phyloP scores from a whole-genome alignment of 2,888 invertebrate genomes.

The Drosophila pseudotalamancana region DNA sequence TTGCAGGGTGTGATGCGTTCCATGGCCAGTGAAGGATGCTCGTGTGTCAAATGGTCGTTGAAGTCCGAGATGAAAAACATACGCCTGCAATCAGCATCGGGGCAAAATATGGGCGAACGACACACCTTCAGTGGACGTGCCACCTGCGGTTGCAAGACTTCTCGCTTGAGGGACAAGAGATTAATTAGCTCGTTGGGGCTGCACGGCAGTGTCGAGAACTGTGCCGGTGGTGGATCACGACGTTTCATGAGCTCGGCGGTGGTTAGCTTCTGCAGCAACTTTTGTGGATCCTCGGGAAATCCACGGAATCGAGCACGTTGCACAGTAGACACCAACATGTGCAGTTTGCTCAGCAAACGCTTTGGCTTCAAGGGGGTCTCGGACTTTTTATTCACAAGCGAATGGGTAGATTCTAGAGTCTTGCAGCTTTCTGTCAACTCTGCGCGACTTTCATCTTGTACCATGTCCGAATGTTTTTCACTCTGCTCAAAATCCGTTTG shows the following conservation, averaged over 20 bases:
- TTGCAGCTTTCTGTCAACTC: not conserved
- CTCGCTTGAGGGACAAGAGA: conserved; percentile 31
- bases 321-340: conserved; percentile 27
- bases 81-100: conserved; percentile 68
- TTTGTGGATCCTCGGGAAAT: conserved; percentile 28
- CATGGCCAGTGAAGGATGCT: conserved; percentile 73
- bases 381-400: accelerated
- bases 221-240: conserved; percentile 41
- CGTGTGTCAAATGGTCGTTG: conserved; percentile 72
- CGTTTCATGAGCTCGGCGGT: not conserved
- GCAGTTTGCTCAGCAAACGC: conserved; percentile 5
- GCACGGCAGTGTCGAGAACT: conserved; percentile 58
- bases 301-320: conserved; percentile 39
- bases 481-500: not conserved
- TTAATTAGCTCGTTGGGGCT: conserved; percentile 12
- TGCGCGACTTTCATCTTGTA: accelerated
- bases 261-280: not conserved
- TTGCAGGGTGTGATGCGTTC: conserved; percentile 72
- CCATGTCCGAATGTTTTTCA: not conserved
- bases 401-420: not conserved
- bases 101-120: conserved; percentile 73
- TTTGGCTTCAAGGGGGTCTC: not conserved
- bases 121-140: conserved; percentile 53
- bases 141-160: conserved; percentile 13
- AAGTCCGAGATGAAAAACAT: conserved; percentile 79